Evolutionary conservation across 2,113 vertebrate species (phyloP).

Genomic region (Crocuta crocuta): DNA sequence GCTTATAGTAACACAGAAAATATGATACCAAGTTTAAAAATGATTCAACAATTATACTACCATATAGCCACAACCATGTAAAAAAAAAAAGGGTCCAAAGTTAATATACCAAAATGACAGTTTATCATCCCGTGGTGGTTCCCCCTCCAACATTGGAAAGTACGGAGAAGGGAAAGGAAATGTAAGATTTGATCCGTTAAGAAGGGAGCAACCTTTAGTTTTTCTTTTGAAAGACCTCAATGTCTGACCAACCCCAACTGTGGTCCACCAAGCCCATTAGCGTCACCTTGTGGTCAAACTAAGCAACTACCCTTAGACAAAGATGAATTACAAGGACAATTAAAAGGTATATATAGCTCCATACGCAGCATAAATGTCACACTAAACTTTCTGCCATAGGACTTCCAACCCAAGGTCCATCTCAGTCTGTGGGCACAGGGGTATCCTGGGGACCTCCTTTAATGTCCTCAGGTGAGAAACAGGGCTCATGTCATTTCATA

Average conservation of each 20-base stretch:
- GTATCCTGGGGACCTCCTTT: background rate
- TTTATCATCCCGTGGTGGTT: background rate
- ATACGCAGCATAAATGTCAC: background rate
- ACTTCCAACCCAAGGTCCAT: background rate
- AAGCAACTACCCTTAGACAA: slow-evolving; percentile 47
- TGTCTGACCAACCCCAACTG: background rate
- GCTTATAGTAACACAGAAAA: background rate
- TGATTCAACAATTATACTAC: background rate
- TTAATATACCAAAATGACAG: background rate
- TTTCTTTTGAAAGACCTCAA: background rate
- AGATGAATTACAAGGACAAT: background rate
- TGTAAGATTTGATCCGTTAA: background rate
- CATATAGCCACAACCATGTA: background rate
- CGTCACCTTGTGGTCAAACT: slow-evolving; percentile 44
- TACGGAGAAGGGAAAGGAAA: background rate
- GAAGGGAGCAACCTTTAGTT: background rate
- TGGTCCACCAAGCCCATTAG: background rate
- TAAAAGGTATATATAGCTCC: background rate
- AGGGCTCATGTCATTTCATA: background rate
- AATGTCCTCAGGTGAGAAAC: background rate
- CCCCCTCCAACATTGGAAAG: background rate
- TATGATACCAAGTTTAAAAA: background rate
- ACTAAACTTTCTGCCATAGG: background rate
- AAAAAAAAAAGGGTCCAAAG: background rate
- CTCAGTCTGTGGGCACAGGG: background rate